Evolutionary conservation across 2,797 vertebrate genomes (phyloP).

Genomic region (Vireo griseus): DNA sequence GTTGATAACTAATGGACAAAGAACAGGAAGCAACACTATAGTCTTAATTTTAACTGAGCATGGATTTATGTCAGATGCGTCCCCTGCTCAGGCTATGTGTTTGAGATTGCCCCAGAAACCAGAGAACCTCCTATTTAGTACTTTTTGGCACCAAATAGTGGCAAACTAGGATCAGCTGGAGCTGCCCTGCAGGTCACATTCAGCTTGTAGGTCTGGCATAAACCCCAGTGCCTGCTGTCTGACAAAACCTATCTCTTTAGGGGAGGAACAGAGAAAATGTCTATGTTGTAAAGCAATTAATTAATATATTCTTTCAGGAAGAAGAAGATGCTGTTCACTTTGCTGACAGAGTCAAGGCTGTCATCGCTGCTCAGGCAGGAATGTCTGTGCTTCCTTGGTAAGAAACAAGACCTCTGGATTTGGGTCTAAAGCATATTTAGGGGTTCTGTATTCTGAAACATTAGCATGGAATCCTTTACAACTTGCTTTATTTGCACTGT

Average conservation of each 20-base stretch:
- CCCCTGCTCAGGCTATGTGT: background rate
- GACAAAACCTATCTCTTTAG: background rate
- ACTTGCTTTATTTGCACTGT: background rate
- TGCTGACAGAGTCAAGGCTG: slow-evolving; percentile 85
- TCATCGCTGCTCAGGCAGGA: slow-evolving; percentile 80
- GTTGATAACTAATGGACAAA: background rate
- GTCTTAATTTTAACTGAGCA: background rate
- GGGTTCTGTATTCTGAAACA: background rate
- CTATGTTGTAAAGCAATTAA: background rate
- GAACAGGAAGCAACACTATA: background rate
- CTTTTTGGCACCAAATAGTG: background rate
- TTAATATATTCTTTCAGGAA: slow-evolving; percentile 60
- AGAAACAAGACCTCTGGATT: slow-evolving; percentile 2
- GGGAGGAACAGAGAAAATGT: background rate
- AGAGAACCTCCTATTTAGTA: background rate
- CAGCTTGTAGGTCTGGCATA: background rate
- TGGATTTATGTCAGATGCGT: background rate
- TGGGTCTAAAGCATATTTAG: background rate
- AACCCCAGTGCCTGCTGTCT: background rate
- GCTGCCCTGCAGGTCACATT: background rate
- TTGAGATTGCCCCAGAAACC: background rate
- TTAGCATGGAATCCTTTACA: background rate
- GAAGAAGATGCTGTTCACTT: slow-evolving; percentile 83
- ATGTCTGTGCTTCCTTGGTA: slow-evolving; percentile 83
- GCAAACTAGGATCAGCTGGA: background rate